These are phyloP conservation scores for Drosophila tani DNA, from an alignment of 1,140 invertebrate genomes.

Conservation along the genomic window DNA sequence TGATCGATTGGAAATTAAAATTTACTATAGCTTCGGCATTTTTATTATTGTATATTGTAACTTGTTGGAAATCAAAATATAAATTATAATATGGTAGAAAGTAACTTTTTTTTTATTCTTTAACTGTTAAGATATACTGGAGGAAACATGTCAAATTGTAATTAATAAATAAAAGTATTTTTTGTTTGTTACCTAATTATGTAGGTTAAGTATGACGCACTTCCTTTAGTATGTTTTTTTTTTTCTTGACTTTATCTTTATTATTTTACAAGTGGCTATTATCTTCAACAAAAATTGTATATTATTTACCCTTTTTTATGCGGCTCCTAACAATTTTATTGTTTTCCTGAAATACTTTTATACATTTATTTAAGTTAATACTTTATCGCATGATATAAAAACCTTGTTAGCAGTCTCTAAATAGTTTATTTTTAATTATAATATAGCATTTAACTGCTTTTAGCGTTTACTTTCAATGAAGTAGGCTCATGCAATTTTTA, in stretches of 20 bases:
- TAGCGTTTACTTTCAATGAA: no score
- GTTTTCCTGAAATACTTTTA: not conserved
- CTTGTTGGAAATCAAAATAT: no score
- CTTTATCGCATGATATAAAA: not conserved
- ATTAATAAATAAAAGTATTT: no score
- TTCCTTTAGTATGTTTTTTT: not conserved
- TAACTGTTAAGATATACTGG: no score
- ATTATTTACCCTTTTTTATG: not conserved
- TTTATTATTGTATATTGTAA: no score
- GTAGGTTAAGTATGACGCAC: no score
- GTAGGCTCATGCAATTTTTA: slow-evolving; percentile 33
- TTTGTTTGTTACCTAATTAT: no score
- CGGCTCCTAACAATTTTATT: not conserved
- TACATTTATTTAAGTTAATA: not conserved
- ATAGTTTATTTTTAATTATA: not conserved
- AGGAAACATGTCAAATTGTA: no score
- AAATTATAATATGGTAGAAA: no score
- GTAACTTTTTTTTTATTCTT: no score
- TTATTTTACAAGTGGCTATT: not conserved
- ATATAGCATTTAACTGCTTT: no score
- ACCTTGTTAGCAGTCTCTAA: not conserved
- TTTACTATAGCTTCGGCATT: not conserved
- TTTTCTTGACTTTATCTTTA: not conserved
- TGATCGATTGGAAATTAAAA: not conserved
- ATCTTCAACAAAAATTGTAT: no score